These are phyloP conservation scores for Drepanosiphum platanoidis DNA, from an alignment of 2,888 invertebrate species.

Conservation along the genomic window DNA sequence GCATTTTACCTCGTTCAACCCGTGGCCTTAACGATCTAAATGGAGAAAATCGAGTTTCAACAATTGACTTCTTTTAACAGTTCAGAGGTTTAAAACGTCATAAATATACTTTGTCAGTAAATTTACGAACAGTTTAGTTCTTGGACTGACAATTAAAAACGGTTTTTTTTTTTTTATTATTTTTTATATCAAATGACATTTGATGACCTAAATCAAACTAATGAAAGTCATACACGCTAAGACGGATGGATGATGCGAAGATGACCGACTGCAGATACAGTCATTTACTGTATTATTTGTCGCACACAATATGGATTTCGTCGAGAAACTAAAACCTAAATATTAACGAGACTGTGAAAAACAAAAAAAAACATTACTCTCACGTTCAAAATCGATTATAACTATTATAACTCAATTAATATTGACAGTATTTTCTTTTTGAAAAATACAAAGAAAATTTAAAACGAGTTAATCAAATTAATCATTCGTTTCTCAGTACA, in stretches of 20 bases:
- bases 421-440: too few species aligned
- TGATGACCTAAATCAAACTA: slow-evolving; percentile 34
- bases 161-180: slow-evolving; percentile 15
- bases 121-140: slow-evolving; percentile 2
- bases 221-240: neutral
- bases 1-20: neutral
- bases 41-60: slow-evolving; percentile 1
- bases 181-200: slow-evolving; percentile 15
- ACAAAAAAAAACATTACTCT: too few species aligned
- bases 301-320: neutral
- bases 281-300: neutral
- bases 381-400: too few species aligned
- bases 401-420: too few species aligned
- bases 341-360: slow-evolving; percentile 11
- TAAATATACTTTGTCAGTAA: neutral
- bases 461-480: too few species aligned
- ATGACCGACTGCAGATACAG: neutral
- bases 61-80: slow-evolving; percentile 19
- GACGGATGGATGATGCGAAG: too few species aligned
- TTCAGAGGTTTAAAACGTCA: slow-evolving; percentile 16
- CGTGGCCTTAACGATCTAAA: neutral
- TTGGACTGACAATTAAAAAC: slow-evolving; percentile 3
- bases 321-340: neutral
- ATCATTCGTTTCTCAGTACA: too few species aligned
- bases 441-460: too few species aligned